Conservation (phyloP, 1,140 invertebrate genomes). For the Aricia agestis region DNA sequence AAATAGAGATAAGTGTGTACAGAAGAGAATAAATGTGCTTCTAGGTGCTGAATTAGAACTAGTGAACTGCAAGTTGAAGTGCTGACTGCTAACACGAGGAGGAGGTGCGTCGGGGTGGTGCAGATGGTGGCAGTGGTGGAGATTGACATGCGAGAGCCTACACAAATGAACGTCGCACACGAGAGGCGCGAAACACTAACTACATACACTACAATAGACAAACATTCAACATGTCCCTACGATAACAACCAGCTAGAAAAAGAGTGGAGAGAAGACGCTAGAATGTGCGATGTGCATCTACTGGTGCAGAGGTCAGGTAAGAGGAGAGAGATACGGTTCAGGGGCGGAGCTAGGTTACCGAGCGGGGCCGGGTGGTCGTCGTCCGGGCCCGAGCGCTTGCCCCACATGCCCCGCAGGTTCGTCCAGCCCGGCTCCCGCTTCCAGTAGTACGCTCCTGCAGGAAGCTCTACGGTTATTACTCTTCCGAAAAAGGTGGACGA, state of each 20-base stretch:
- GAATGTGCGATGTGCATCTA: background rate
- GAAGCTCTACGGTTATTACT: conserved; percentile 25
- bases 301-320: background rate
- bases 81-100: too few relatives aligned
- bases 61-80: too few relatives aligned
- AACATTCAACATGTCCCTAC: background rate
- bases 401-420: conserved; percentile 84
- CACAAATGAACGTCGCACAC: too few relatives aligned
- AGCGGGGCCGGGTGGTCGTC: conserved; percentile 44
- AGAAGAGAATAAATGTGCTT: too few relatives aligned
- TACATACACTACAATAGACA: too few relatives aligned
- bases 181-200: too few relatives aligned
- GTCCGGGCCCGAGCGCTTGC: conserved; percentile 71
- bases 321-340: conserved; percentile 15
- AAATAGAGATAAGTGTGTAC: too few relatives aligned
- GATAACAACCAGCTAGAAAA: background rate
- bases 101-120: too few relatives aligned
- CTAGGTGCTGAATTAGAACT: too few relatives aligned
- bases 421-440: conserved; percentile 85
- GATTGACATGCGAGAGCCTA: too few relatives aligned
- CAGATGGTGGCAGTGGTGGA: too few relatives aligned
- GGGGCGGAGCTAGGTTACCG: background rate
- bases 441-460: conserved; percentile 77
- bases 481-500: background rate
- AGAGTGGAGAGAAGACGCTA: background rate